phyloP scores from a whole-genome alignment of 2,888 invertebrate genomes.

The Thysanoteuthis rhombus region DNA sequence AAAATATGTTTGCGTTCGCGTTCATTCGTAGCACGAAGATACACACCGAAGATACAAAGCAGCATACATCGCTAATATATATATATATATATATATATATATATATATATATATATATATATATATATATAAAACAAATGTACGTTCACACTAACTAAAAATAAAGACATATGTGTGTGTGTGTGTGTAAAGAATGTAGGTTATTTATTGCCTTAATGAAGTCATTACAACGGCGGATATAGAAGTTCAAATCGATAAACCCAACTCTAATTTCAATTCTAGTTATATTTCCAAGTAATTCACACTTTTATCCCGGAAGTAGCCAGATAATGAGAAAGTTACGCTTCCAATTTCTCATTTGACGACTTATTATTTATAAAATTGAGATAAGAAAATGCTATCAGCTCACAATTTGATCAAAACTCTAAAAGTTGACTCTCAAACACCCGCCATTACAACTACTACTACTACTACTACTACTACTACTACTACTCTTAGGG shows the following conservation, averaged over 20 bases:
- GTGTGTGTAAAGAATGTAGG: background rate
- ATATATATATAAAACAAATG: no score
- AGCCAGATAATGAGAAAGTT: background rate
- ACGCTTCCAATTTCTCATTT: background rate
- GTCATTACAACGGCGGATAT: background rate
- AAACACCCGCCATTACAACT: background rate
- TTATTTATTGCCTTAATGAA: background rate
- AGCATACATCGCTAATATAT: no score
- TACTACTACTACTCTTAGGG: no score
- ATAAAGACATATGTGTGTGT: no score
- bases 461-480: background rate
- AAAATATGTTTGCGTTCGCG: no score
- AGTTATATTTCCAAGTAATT: background rate
- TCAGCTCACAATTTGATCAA: background rate
- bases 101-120: no score
- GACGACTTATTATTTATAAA: background rate
- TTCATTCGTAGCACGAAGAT: no score
- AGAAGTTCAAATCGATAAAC: background rate
- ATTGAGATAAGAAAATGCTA: background rate
- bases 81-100: no score
- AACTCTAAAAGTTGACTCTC: background rate
- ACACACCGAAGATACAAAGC: no score
- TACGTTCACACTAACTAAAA: no score
- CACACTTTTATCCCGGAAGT: background rate
- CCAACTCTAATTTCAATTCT: background rate